Base-by-base conservation (phyloP, 1,140 invertebrate species). In the Protaetia brevitarsis region DNA sequence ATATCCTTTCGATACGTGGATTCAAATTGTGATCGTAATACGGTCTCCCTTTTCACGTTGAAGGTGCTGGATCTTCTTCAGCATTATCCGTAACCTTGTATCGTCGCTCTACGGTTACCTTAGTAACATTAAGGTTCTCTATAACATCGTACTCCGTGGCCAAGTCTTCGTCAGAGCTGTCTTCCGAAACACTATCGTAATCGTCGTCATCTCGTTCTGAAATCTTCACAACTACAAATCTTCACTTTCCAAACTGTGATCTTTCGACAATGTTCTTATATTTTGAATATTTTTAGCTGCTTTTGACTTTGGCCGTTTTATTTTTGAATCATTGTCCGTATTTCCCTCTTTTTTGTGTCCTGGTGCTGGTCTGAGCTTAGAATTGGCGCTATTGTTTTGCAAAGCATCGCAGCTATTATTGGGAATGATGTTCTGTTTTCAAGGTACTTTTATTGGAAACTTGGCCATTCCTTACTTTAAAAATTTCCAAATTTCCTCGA, bases 21-120 rank as follows among this genome's bases (percentile, higher is more conserved):
- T 51, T 51, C 16, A 51, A 23, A 51, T 51, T 51, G 19, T 51
- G 41, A 51, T 51, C 41, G 19, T 51, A 51, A 23, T 51, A 51
- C n/a, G 6, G 41, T 51, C 26, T 51, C 41, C 19, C 41, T 51
- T 23, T 51, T 51, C 1, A 51, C 41, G 11, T 51, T 51, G 11
- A 51, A 51, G 11, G 41, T 51, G n/a, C n/a, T 7, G 41, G 26
- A 0, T 51, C 16, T 4, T 51, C 41, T 19, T 51, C 41, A 23
- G 21, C 41, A 11, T 51, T 51, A 19, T 51, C 26, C 10, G 41
- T 16, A 2, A 51, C 41, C 16, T 51, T 51, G 19, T 51, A 51
- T 6, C 41, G 21, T 51, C 19, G 21, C 19, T 51, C 41, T 10
- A 51, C 41, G 6, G 41, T 51, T 23, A 51, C 26, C 11, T 51